Evolutionary conservation across 2,888 invertebrate genomes (phyloP).

Genomic region (Meteorus cinctellus): DNA sequence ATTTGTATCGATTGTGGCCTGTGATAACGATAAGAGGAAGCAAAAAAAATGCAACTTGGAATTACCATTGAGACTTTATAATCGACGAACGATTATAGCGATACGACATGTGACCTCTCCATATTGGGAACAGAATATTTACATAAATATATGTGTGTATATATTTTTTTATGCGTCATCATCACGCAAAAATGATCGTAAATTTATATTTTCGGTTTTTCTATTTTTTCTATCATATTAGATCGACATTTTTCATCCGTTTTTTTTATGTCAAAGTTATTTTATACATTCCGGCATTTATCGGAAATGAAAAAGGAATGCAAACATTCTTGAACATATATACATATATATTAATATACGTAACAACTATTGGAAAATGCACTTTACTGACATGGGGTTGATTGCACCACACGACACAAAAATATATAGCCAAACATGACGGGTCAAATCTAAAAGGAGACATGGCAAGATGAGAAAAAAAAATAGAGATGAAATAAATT

Average conservation of each 20-base stretch:
- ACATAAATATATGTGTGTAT: background rate
- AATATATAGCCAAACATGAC: background rate
- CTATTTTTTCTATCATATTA: constrained; percentile 3
- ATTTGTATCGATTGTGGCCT: constrained; percentile 35
- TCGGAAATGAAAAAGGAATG: background rate
- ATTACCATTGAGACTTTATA: constrained; percentile 42
- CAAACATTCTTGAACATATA: background rate
- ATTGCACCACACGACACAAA: background rate
- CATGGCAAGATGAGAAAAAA: constrained; percentile 13
- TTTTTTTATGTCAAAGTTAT: background rate
- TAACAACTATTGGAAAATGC: constrained; percentile 2
- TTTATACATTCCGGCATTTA: background rate
- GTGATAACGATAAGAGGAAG: constrained; percentile 32
- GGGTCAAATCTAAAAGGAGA: background rate
- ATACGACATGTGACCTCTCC: constrained; percentile 48
- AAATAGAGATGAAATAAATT: constrained; percentile 20
- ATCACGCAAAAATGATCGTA: constrained; percentile 50
- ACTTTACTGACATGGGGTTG: background rate
- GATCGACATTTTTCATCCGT: constrained; percentile 2
- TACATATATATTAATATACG: too few species aligned
- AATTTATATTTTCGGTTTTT: constrained; percentile 12
- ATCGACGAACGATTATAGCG: constrained; percentile 43
- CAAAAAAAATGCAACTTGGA: constrained; percentile 38
- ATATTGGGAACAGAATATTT: constrained; percentile 39
- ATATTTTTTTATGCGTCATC: constrained; percentile 42